Conservation (phyloP, 2,797 vertebrate species). For the Phalloptychus januarius region DNA sequence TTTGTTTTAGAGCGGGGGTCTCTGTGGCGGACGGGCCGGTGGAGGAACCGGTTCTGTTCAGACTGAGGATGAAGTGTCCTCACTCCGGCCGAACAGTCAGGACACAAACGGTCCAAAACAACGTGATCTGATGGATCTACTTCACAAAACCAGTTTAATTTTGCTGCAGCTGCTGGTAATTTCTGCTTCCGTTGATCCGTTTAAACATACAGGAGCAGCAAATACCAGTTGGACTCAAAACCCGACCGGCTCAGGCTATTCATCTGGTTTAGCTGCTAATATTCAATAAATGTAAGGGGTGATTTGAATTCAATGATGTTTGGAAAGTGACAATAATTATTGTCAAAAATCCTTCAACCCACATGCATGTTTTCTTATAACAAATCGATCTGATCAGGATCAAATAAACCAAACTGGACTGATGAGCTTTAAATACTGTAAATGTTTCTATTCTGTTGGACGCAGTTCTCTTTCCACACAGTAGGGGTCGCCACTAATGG, state of each 20-base stretch:
- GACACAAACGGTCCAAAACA: no score
- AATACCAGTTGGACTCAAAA: background rate
- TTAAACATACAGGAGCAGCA: background rate
- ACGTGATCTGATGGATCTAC: background rate
- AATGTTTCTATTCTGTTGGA: background rate
- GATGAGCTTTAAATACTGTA: background rate
- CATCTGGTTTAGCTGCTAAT: background rate
- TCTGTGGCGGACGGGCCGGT: background rate
- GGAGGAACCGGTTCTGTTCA: background rate
- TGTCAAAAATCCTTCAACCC: background rate
- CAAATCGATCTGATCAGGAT: background rate
- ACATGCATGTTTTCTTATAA: background rate
- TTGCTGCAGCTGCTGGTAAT: background rate
- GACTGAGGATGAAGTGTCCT: background rate
- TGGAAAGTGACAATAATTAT: background rate
- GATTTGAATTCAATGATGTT: background rate
- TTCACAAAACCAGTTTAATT: background rate
- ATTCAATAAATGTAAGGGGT: background rate
- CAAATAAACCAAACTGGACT: background rate
- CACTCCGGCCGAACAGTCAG: background rate
- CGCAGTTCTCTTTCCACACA: background rate
- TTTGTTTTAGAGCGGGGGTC: slow-evolving; percentile 12
- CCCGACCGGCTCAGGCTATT: background rate
- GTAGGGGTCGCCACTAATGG: background rate
- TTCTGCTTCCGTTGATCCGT: background rate